Base-by-base conservation (phyloP, 2,797 vertebrate species). In the Hephaestus fuliginosus region DNA sequence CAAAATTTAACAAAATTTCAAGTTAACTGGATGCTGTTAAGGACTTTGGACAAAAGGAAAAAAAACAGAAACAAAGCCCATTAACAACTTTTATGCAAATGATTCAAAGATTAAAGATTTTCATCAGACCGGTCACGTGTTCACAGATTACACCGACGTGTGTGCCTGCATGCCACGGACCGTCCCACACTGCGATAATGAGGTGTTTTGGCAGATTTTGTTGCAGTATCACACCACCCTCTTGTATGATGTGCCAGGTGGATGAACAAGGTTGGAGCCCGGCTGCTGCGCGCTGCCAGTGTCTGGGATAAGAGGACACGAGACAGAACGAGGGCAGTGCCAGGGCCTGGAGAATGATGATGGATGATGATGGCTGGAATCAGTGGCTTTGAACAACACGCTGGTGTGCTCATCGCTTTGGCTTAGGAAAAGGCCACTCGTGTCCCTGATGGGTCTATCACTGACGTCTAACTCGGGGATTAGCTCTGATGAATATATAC, bases 341-440 rank as follows among this genome's bases (percentile, higher is more conserved):
- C 91, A 89, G 79, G 52, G 74, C 63, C 33, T 60, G 72, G 77
- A 70, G 77, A 87, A 92, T 74, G 87, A 94, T 93, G 91, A 95
- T 91, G 76, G 91, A 95, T 93, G 93, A 88, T 89, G 82, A 89
- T 82, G 79, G 78, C 76, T 75, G 30, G 58, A 91, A 87, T 87
- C 89, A 86, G 77, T 74, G 85, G 78, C 83, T 91, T 78, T 75
- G 75, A 89, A 81, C 62, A 49, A 87, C 78, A 91, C 64, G 65
- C 83, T 63, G 82, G 43, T 86, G 69, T 86, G 86, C 78, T 89
- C 62, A 84, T 83, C 90, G 90, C 66, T 77, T 82, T 88, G 88
- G 87, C 87, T 86, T 68, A 2, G 51, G 49, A 49, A 84, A 58
- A 65, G 61, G 70, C 70, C 78, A 78, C 81, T 73, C 60, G 74